Evolutionary conservation across 1,140 invertebrate species (phyloP).

Genomic region (Zaprionus vittiger): DNA sequence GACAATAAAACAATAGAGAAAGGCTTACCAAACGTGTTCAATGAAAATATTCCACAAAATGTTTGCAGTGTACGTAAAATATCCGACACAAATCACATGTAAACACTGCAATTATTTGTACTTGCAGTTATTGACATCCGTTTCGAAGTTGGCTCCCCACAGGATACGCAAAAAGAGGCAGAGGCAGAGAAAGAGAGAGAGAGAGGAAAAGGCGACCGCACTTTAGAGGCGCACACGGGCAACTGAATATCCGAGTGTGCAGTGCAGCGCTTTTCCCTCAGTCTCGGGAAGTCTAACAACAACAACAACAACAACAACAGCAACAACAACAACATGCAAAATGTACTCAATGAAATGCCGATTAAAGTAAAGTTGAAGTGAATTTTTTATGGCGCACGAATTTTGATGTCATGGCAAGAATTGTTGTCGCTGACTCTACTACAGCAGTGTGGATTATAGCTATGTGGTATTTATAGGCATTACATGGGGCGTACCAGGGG

Average conservation of each 20-base stretch:
- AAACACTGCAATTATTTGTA: not conserved
- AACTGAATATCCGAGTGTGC: conserved; percentile 64
- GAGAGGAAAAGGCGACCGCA: conserved; percentile 47
- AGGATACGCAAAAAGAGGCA: not conserved
- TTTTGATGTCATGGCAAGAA: conserved; percentile 69
- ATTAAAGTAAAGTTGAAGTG: conserved; percentile 69
- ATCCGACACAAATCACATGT: not conserved
- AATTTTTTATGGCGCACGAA: conserved; percentile 60
- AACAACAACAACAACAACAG: conserved; percentile 1
- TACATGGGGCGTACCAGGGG: conserved; percentile 40
- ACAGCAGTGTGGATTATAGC: conserved; percentile 6
- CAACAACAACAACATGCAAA: conserved; percentile 35
- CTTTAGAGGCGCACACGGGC: conserved; percentile 51
- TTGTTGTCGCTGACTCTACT: conserved; percentile 9
- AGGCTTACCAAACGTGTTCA: not conserved
- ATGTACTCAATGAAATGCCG: conserved; percentile 72
- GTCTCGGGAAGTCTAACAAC: conserved; percentile 26
- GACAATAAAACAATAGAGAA: not conserved
- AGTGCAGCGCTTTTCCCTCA: conserved; percentile 32
- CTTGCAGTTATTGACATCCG: not conserved
- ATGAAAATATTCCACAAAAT: not conserved
- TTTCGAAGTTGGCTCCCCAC: not conserved
- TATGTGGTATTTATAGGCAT: conserved; percentile 69
- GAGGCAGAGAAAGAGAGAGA: conserved; percentile 4
- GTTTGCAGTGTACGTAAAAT: not conserved